A percentile compares a stretch with the other conserved stretches of the same genome.
Evolutionary conservation across 2,797 vertebrate genomes (phyloP).

Genomic region (Micrastur ruficollis): DNA sequence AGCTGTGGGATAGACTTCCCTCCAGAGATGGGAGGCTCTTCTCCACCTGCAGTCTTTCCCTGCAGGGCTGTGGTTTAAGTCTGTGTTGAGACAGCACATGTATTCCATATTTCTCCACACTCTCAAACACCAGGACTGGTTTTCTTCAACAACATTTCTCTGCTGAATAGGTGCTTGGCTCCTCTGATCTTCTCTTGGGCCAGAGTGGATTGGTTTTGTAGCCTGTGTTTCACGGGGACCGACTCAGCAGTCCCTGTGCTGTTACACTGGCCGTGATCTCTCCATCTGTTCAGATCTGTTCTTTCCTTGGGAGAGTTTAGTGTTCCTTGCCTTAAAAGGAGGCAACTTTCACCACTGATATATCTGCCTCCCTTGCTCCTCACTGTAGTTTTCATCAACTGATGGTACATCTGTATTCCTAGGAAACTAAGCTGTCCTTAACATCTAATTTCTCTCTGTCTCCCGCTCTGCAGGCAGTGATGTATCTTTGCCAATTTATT

Average conservation of each 20-base stretch:
- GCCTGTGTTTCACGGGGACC: accelerated
- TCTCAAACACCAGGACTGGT: neutral
- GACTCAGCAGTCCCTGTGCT: accelerated
- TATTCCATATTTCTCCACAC: neutral
- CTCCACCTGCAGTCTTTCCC: neutral
- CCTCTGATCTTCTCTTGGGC: neutral
- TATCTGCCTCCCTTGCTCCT: constrained; percentile 1
- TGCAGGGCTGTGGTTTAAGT: neutral
- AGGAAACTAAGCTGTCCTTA: constrained; percentile 7
- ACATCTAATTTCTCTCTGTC: constrained; percentile 54
- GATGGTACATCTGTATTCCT: constrained; percentile 54
- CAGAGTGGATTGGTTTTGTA: neutral
- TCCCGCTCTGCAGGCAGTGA: constrained; percentile 19
- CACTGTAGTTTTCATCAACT: neutral
- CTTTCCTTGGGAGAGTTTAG: neutral
- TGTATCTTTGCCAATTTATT: constrained; percentile 44
- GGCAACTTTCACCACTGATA: neutral
- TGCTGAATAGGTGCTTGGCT: neutral
- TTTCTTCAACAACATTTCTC: neutral
- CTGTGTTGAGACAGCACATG: neutral
- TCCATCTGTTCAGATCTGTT: neutral
- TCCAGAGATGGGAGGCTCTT: neutral
- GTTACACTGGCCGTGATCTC: neutral
- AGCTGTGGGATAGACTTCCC: neutral
- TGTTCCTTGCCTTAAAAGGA: constrained; percentile 50